phyloP scores from a whole-genome alignment of 2,888 invertebrate genomes.

The Polydesmus complanatus region DNA sequence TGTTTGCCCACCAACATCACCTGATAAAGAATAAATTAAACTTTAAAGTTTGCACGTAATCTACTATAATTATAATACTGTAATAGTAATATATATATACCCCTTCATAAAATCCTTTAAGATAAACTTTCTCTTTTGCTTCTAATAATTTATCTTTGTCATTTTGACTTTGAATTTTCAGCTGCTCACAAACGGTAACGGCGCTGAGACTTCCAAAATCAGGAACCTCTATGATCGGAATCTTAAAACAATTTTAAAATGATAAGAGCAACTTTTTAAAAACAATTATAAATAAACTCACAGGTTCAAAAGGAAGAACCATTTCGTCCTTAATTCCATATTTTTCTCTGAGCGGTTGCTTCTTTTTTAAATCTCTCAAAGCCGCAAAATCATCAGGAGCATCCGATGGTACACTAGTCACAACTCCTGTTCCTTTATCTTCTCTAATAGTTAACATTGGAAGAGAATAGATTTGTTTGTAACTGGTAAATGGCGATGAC shows the following conservation, averaged over 20 bases:
- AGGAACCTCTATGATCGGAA: constrained; percentile 84
- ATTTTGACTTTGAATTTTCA: constrained; percentile 97
- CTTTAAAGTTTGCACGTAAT: not conserved
- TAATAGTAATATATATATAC: constrained; percentile 25
- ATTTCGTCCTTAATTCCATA: constrained; percentile 72
- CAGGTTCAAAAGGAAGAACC: constrained; percentile 54
- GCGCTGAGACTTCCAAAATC: constrained; percentile 77
- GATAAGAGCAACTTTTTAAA: too few species aligned
- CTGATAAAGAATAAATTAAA: constrained; percentile 28
- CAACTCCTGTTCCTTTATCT: constrained; percentile 95
- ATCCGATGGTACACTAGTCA: constrained; percentile 96
- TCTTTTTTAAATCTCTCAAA: constrained; percentile 84
- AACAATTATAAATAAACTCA: constrained; percentile 29
- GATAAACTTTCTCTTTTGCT: constrained; percentile 90
- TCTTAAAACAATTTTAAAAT: constrained; percentile 26
- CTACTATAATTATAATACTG: constrained; percentile 8
- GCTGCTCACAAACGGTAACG: constrained; percentile 61
- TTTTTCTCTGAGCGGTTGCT: constrained; percentile 80
- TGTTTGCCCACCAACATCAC: constrained; percentile 69
- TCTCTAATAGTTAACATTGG: constrained; percentile 97
- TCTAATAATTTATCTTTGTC: constrained; percentile 83
- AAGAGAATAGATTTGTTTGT: constrained; percentile 72
- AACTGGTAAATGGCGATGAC: constrained; percentile 68
- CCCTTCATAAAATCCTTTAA: constrained; percentile 80
- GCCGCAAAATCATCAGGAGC: constrained; percentile 98